Base-by-base conservation (phyloP, 2,888 invertebrate species). In the Drosophila vallismaia region DNA sequence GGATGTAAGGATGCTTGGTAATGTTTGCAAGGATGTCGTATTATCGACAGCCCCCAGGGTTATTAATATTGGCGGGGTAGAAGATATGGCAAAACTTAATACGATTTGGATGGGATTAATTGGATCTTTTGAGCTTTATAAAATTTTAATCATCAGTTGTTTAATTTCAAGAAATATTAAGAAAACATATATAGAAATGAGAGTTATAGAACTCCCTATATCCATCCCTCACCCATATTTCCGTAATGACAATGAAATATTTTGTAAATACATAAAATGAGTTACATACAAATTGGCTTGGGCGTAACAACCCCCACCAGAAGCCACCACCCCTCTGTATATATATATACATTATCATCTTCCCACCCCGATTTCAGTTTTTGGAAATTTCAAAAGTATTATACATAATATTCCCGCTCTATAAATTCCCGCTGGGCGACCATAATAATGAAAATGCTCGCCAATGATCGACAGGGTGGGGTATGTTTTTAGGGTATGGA, bases 231-330 rank as follows among this genome's bases (percentile, higher is more conserved):
- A 45, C 9, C 59, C 73, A 69, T 63, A 80, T 60, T 50, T 45
- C 54, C 46, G 42, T 62, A 70, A 60, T 67, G 51, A 71, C 66
- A 71, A 62, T 40, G 45, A 44, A 36, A 58, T 67, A 70, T 52
- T 74, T 76, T 64, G 53, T 73, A 70, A 75, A 55, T 75, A 87
- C 79, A 85, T 76, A 79, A 75, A 81, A 79, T 77, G 76, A 85
- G 79, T 80, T 77, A 78, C 75, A 58, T 79, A 86, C 83, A 80
- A 84, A 82, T 82, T 86, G 78, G 69, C 60, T 58, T 50, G 45
- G 75, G 71, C 77, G 63, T 71, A 60, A 44, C 82, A 78, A 85
- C 75, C 70, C 73, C 66, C 56, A 19, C 24, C 6, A 26, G 28
- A 55, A 70, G 76, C 33, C 75, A 66, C 60, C 26, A 24, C 63